Evolutionary conservation across 2,113 vertebrate species (phyloP).

Genomic region (Apodemus speciosus): DNA sequence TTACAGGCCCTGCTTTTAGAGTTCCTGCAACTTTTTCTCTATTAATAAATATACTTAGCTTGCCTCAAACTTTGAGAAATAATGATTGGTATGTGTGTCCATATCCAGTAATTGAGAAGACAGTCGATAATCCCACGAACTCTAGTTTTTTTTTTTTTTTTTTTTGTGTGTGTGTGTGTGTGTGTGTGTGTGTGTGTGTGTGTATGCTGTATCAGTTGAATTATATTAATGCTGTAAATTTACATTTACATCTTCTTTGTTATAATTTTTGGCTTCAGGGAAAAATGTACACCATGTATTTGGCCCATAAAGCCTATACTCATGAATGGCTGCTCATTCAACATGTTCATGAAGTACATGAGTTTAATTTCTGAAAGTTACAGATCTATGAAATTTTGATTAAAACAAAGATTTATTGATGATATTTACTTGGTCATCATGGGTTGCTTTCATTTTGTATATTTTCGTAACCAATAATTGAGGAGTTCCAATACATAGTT

Average conservation of each 20-base stretch:
- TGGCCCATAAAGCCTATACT: background rate
- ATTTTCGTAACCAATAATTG: background rate
- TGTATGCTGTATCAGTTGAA: constrained; percentile 50
- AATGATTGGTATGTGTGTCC: constrained; percentile 52
- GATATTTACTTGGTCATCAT: background rate
- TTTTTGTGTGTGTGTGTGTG: too few species aligned
- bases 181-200: too few species aligned
- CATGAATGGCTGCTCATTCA: background rate
- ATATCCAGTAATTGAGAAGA: constrained; percentile 61
- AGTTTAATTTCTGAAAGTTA: constrained; percentile 13
- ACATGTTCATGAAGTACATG: background rate
- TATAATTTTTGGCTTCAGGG: constrained; percentile 31
- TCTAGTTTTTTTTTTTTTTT: constrained; percentile 5
- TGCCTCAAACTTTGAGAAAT: constrained; percentile 67
- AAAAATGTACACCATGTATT: constrained; percentile 14
- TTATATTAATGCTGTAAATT: constrained; percentile 64
- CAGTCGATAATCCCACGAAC: constrained; percentile 35
- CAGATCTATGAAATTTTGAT: background rate
- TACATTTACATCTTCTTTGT: constrained; percentile 38
- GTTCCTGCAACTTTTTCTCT: constrained; percentile 67
- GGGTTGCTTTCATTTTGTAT: background rate
- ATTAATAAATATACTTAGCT: constrained; percentile 60
- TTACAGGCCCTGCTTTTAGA: constrained; percentile 19
- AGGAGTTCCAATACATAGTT: background rate
- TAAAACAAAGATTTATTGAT: background rate